Evolutionary conservation across 2,113 vertebrate species (phyloP).

Genomic region (Istiophorus platypterus): DNA sequence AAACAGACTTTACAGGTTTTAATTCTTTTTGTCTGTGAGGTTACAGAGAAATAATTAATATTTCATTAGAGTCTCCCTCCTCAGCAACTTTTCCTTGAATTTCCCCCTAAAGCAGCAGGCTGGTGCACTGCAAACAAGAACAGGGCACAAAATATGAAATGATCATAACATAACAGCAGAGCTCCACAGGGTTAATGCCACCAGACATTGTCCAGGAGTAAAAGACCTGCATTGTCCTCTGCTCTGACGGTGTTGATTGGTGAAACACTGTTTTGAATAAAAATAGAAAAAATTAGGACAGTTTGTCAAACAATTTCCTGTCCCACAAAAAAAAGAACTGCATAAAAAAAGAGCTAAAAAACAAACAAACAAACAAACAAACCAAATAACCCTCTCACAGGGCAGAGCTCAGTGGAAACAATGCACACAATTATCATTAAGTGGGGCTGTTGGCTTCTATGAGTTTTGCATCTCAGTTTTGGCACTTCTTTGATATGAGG

Average conservation of each 20-base stretch:
- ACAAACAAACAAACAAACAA: background rate
- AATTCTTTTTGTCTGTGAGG: too few species aligned
- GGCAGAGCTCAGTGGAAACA: background rate
- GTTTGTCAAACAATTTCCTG: background rate
- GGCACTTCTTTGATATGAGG: slow-evolving; percentile 62
- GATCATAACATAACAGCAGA: background rate
- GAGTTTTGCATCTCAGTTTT: slow-evolving; percentile 42
- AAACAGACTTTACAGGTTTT: background rate
- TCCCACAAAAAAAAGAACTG: too few species aligned
- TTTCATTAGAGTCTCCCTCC: too few species aligned
- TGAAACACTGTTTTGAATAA: background rate
- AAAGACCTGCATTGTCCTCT: background rate
- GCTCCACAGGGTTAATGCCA: background rate
- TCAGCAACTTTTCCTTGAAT: background rate
- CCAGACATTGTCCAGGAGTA: background rate
- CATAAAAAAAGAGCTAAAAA: background rate
- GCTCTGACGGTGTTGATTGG: background rate
- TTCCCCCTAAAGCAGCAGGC: background rate
- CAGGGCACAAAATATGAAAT: background rate
- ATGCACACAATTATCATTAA: background rate
- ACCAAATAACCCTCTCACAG: background rate
- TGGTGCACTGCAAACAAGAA: background rate
- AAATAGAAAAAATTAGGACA: background rate
- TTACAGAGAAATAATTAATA: too few species aligned
- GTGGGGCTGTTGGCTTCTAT: background rate